A percentile compares a stretch with the other conserved stretches of the same genome.
These are phyloP conservation scores for Drosophila leontia DNA, from an alignment of 1,140 invertebrate genomes.

Conservation along the genomic window DNA sequence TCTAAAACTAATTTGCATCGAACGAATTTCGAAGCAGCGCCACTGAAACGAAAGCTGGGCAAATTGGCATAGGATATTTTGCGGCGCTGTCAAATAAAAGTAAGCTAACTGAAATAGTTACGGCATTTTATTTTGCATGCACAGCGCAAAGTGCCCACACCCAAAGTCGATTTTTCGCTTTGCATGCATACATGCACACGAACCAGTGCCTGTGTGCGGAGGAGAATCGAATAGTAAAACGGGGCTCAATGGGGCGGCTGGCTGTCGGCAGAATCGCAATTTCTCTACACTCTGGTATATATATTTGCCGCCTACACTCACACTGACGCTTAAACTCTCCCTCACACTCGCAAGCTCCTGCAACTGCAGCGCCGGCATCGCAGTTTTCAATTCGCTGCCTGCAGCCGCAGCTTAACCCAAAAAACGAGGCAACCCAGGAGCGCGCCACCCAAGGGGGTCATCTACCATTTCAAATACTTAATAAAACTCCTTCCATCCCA, in stretches of 20 bases:
- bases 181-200: slow-evolving; percentile 39
- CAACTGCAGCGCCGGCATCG: slow-evolving; percentile 65
- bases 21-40: slow-evolving; percentile 31
- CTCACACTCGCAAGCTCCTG: slow-evolving; percentile 38
- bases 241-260: slow-evolving; percentile 64
- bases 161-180: slow-evolving; percentile 78
- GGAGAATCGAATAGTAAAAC: slow-evolving; percentile 58
- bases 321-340: slow-evolving; percentile 9
- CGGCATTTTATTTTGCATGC: slow-evolving; percentile 48
- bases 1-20: slow-evolving; percentile 69
- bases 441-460: slow-evolving; percentile 4
- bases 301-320: slow-evolving; percentile 67
- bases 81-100: slow-evolving; percentile 52
- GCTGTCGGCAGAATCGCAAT: slow-evolving; percentile 57
- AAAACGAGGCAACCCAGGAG: slow-evolving; percentile 48
- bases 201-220: slow-evolving; percentile 20
- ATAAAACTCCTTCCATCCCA: too few species aligned
- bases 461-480: not conserved
- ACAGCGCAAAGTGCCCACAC: slow-evolving; percentile 65
- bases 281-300: slow-evolving; percentile 74
- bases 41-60: slow-evolving; percentile 31
- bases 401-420: slow-evolving; percentile 76
- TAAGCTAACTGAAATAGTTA: slow-evolving; percentile 56
- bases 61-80: slow-evolving; percentile 55
- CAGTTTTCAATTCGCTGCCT: slow-evolving; percentile 46